A percentile compares a stretch with the other conserved stretches of the same genome.
Conservation (phyloP, 2,113 vertebrate genomes). For the Jaculus jaculus region DNA sequence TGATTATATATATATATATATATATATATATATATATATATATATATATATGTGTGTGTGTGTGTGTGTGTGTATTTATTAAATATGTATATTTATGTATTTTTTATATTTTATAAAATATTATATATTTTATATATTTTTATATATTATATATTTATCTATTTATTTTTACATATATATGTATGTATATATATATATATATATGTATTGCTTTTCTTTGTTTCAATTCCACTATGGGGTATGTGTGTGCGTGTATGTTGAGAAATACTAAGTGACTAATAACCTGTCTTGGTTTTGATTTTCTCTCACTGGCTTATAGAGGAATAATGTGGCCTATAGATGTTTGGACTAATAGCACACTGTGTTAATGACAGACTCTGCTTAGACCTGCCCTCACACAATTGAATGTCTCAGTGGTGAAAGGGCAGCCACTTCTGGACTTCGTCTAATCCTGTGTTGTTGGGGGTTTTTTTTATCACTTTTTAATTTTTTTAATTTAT, state of each 20-base stretch:
- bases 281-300: conserved; percentile 83
- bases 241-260: conserved; percentile 68
- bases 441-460: conserved; percentile 68
- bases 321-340: conserved; percentile 84
- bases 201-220: conserved; percentile 67
- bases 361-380: conserved; percentile 79
- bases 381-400: conserved; percentile 77
- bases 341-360: conserved; percentile 82
- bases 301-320: conserved; percentile 79
- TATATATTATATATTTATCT: too few relatives aligned
- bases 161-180: too few relatives aligned
- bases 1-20: conserved; percentile 11
- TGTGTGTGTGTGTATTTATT: too few relatives aligned
- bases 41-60: neutral
- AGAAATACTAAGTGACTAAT: conserved; percentile 86
- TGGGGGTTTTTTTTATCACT: conserved; percentile 17
- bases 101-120: too few relatives aligned
- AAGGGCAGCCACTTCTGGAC: conserved; percentile 74
- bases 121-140: too few relatives aligned
- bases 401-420: conserved; percentile 74
- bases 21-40: conserved; percentile 22
- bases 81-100: too few relatives aligned
- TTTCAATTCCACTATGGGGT: conserved; percentile 66
- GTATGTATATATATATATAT: too few relatives aligned
- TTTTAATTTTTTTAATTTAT: too few relatives aligned